Conservation (phyloP, 2,797 vertebrate species). For the Caiman crocodilus region DNA sequence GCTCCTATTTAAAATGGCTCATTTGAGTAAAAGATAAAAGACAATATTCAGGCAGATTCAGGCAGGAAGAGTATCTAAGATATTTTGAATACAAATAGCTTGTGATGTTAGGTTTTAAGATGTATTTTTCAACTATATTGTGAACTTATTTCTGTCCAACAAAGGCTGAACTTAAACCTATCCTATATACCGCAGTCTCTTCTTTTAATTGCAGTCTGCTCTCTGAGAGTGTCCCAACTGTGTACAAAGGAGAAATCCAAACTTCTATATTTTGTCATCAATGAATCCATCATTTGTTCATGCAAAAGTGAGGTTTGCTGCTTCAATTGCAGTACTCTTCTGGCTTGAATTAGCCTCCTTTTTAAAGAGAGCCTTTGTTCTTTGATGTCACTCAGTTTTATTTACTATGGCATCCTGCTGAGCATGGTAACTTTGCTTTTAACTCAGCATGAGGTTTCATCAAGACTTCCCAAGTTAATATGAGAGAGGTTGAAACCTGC, state of each 20-base stretch:
- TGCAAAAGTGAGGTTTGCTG: slow-evolving; percentile 11
- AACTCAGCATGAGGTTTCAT: slow-evolving; percentile 52
- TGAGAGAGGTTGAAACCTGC: slow-evolving; percentile 27
- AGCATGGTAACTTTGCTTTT: slow-evolving; percentile 59
- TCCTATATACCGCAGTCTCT: background rate
- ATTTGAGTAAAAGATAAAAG: background rate
- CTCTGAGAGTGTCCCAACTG: background rate
- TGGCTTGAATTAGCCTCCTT: slow-evolving; percentile 39
- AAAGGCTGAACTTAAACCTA: slow-evolving; percentile 13
- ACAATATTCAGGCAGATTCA: background rate
- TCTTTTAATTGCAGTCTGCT: background rate
- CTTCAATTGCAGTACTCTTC: background rate
- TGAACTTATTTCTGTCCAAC: background rate
- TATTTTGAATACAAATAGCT: slow-evolving; percentile 4
- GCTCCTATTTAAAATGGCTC: background rate
- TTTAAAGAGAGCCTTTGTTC: slow-evolving; percentile 51
- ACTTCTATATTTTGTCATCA: slow-evolving; percentile 35
- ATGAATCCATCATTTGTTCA: slow-evolving; percentile 41
- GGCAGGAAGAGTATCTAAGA: background rate
- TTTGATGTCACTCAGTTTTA: background rate
- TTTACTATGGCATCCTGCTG: background rate
- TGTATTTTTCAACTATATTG: background rate
- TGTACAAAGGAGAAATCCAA: background rate
- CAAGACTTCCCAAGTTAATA: slow-evolving; percentile 15
- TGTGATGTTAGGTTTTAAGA: background rate